These are phyloP conservation scores for Ptilorrhoa leucosticta DNA, from an alignment of 2,113 vertebrate genomes.

Conservation along the genomic window DNA sequence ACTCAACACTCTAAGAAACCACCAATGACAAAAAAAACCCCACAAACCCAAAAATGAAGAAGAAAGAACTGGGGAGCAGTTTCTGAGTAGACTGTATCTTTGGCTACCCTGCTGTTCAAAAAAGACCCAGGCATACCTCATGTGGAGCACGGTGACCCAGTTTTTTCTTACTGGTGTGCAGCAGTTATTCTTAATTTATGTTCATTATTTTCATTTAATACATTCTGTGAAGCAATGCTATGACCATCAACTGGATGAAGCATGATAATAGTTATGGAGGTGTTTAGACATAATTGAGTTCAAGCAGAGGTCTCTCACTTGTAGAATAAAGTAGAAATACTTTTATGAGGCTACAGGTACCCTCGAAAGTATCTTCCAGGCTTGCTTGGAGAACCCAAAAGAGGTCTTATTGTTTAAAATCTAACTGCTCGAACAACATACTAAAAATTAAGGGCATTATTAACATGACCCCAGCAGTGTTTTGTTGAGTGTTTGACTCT, in stretches of 20 bases:
- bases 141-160: not conserved
- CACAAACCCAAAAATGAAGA: not conserved
- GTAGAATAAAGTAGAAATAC: not conserved
- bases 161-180: not conserved
- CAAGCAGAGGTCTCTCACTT: not conserved
- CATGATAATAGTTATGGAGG: not conserved
- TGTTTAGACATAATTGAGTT: not conserved
- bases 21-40: not conserved
- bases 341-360: not conserved
- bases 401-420: not conserved
- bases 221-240: not conserved
- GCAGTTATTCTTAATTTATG: not conserved
- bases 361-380: not conserved
- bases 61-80: not conserved
- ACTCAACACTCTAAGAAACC: not conserved
- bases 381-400: not conserved
- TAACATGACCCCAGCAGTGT: not conserved
- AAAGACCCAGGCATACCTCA: not conserved
- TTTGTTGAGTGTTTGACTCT: not conserved
- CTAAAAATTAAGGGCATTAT: not conserved
- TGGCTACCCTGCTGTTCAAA: not conserved
- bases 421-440: not conserved
- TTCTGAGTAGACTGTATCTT: not conserved
- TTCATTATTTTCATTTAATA: not conserved
- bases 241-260: not conserved